Evolutionary conservation across 2,113 vertebrate genomes (phyloP).

Genomic region (Pelusios castaneus): DNA sequence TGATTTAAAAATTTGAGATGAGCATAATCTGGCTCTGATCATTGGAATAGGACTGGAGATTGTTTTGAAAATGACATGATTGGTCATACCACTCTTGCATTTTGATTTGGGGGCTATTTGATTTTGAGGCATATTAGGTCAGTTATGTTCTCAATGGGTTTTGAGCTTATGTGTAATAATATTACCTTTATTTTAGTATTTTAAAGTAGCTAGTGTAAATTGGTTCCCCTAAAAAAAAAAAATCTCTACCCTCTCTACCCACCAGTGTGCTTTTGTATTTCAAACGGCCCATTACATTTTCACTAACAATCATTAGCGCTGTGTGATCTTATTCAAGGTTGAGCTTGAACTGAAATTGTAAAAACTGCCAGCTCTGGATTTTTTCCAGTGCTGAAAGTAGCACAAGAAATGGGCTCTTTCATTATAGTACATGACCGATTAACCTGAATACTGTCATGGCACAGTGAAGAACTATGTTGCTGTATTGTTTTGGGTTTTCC

Average conservation of each 20-base stretch:
- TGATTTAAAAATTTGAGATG: not conserved
- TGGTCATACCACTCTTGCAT: not conserved
- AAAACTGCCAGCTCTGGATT: slow-evolving; percentile 39
- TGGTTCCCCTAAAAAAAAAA: slow-evolving; percentile 55
- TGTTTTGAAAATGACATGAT: not conserved
- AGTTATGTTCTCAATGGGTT: slow-evolving; percentile 55
- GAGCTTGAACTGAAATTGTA: slow-evolving; percentile 43
- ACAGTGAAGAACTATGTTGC: not conserved
- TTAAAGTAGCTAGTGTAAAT: slow-evolving; percentile 72
- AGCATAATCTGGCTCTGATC: not conserved
- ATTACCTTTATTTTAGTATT: slow-evolving; percentile 75
- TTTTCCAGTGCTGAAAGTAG: slow-evolving; percentile 18
- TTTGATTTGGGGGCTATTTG: not conserved
- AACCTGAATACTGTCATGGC: not conserved
- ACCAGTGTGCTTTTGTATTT: slow-evolving; percentile 65
- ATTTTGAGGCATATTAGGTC: slow-evolving; percentile 66
- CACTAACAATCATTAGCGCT: slow-evolving; percentile 71
- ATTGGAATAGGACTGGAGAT: not conserved
- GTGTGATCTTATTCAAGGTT: slow-evolving; percentile 63
- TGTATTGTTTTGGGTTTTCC: not conserved
- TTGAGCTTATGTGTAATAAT: slow-evolving; percentile 62
- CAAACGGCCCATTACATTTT: slow-evolving; percentile 73
- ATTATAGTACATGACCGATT: not conserved
- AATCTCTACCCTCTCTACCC: slow-evolving; percentile 57
- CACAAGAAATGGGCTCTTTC: not conserved